These are phyloP conservation scores for Neria commutata DNA, from an alignment of 2,888 invertebrate genomes.

Conservation along the genomic window DNA sequence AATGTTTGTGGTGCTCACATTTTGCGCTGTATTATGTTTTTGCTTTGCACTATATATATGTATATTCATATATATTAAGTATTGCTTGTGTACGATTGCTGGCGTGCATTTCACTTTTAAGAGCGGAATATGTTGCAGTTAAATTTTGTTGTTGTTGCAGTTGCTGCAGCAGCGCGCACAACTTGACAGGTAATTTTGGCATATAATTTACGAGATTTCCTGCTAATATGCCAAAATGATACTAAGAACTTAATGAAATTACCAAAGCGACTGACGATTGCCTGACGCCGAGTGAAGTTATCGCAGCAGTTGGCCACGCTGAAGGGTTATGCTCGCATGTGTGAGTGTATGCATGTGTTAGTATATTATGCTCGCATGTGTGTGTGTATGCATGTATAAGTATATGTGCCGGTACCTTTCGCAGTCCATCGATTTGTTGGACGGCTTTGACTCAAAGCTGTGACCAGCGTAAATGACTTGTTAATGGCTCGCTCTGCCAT, in stretches of 20 bases:
- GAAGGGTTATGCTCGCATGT: too few relatives aligned
- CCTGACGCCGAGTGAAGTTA: constrained; percentile 3
- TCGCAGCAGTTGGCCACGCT: too few relatives aligned
- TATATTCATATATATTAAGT: too few relatives aligned
- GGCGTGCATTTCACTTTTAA: background rate
- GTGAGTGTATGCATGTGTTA: too few relatives aligned
- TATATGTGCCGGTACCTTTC: too few relatives aligned
- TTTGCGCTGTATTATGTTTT: constrained; percentile 11
- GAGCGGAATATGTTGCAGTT: constrained; percentile 15
- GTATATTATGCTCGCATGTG: too few relatives aligned
- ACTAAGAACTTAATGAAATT: constrained; percentile 27
- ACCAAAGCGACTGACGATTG: constrained; percentile 30
- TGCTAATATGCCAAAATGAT: constrained; percentile 40
- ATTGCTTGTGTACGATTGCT: too few relatives aligned
- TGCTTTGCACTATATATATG: background rate
- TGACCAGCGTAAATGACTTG: too few relatives aligned
- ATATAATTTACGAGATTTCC: constrained; percentile 53
- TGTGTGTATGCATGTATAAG: too few relatives aligned
- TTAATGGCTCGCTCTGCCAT: too few relatives aligned
- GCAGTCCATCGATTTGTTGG: too few relatives aligned
- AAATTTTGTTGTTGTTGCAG: constrained; percentile 33
- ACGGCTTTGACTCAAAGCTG: too few relatives aligned
- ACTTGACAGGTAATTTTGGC: constrained; percentile 50
- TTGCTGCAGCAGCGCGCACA: constrained; percentile 25
- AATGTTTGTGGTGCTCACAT: constrained; percentile 36